Evolutionary conservation across 2,888 invertebrate species (phyloP), one percentile per base, ranked within the genome.

Genomic region (Pristionchus fissidentatus): DNA sequence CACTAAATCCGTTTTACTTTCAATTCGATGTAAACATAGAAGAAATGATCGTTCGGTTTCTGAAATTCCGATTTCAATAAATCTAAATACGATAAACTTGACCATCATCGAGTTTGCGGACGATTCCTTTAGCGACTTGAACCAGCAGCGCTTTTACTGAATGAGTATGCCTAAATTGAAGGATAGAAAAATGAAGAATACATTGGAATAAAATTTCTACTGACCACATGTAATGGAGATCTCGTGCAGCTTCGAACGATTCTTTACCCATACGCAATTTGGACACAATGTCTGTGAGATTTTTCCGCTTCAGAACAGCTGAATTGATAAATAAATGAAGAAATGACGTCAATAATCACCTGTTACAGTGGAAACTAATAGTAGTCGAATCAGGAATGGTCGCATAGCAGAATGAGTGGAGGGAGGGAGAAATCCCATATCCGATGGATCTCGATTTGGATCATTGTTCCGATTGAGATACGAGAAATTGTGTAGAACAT

Each of bases 211-310:
- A n/a, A n/a, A n/a, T n/a, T n/a, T n/a, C n/a, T 46, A 32, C 75
- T 77, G 10, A 81, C 80, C 80, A 81, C 80, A 81, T 81, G 46
- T 81, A 46, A 19, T 81, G 80, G 19, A 81, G 43, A 46, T 60
- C 57, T 22, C 41, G 60, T 0, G 46, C 62, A 10, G 80, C 26
- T 3, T 81, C 43, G 35, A 81, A 81, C 10, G 80, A 81, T 46
- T 81, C 46, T 22, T 81, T 81, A n/a, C 80, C 80, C 35, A 81
- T 81, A 22, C 80, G 41, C 22, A 81, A n/a, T 15, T 81, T 81
- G 29, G 60, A 60, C 29, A 81, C 62, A 26, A 70, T 22, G 7
- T 70, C 70, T 8, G 70, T 70, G 8, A 70, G n/a, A 70, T 70
- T 70, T 13, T 41, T 13, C 13, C 41, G 70, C 43, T 3, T 41